These are phyloP conservation scores for Pemphredon lugubris DNA, from an alignment of 2,888 invertebrate genomes.

Conservation along the genomic window DNA sequence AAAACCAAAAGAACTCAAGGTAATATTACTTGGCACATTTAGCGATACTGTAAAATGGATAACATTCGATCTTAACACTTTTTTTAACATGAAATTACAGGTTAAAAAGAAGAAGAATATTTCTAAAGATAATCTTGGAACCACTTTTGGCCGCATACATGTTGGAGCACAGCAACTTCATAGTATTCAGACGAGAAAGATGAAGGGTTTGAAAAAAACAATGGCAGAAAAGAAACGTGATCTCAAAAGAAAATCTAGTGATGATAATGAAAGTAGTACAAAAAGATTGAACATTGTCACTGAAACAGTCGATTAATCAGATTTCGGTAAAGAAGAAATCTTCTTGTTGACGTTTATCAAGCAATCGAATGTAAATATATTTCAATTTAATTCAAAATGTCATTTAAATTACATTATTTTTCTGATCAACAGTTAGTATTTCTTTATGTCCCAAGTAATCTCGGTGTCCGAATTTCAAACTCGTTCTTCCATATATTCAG, in stretches of 20 bases:
- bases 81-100: constrained; percentile 74
- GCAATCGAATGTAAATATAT: no score
- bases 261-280: constrained; percentile 51
- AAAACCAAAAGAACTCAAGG: constrained; percentile 89
- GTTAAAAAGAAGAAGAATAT: constrained; percentile 95
- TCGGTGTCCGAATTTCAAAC: no score
- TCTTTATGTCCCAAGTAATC: no score
- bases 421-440: no score
- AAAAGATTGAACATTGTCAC: no score
- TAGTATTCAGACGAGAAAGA: constrained; percentile 93
- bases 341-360: no score
- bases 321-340: no score
- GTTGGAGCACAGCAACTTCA: constrained; percentile 93
- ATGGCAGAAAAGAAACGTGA: constrained; percentile 86
- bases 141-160: constrained; percentile 95
- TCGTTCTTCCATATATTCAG: no score
- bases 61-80: neutral
- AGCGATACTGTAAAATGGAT: neutral
- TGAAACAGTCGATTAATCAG: no score
- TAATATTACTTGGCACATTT: constrained; percentile 59
- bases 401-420: no score
- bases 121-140: constrained; percentile 92
- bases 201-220: constrained; percentile 92
- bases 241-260: constrained; percentile 82
- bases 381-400: no score